phyloP scores from a whole-genome alignment of 2,113 vertebrate genomes.

The Plectropomus leopardus region DNA sequence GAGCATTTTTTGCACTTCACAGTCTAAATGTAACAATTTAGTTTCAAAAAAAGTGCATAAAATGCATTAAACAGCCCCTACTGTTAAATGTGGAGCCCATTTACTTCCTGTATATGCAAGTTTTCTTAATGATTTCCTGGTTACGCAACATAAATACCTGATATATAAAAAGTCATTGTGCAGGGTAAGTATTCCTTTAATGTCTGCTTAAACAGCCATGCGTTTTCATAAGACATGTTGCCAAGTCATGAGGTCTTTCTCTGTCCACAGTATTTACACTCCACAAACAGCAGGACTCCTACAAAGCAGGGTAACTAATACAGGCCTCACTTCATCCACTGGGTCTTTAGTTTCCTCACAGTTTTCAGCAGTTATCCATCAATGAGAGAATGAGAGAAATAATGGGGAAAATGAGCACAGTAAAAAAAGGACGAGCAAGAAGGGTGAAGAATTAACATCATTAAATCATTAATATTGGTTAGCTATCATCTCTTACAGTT shows the following conservation, averaged over 20 bases:
- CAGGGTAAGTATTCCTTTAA: not conserved
- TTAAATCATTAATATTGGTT: conserved; percentile 43
- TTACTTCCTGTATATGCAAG: no score
- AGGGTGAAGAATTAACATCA: not conserved
- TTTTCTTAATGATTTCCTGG: no score
- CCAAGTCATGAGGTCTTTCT: not conserved
- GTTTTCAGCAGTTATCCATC: conserved; percentile 18
- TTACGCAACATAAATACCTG: not conserved
- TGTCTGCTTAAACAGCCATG: not conserved
- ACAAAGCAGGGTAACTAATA: conserved; percentile 3
- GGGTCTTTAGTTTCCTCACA: not conserved
- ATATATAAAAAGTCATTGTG: no score
- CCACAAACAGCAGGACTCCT: no score
- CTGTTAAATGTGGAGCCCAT: no score
- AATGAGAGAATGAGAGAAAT: not conserved
- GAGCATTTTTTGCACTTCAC: no score
- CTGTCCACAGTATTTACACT: not conserved
- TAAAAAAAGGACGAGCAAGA: not conserved
- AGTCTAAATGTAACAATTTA: no score
- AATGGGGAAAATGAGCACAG: not conserved
- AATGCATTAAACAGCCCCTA: no score
- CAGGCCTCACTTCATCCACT: not conserved
- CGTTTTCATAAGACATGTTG: not conserved
- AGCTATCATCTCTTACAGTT: conserved; percentile 40
- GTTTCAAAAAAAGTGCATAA: no score